These are phyloP conservation scores for Drosophila incognita DNA, from an alignment of 2,888 invertebrate species.

Conservation along the genomic window DNA sequence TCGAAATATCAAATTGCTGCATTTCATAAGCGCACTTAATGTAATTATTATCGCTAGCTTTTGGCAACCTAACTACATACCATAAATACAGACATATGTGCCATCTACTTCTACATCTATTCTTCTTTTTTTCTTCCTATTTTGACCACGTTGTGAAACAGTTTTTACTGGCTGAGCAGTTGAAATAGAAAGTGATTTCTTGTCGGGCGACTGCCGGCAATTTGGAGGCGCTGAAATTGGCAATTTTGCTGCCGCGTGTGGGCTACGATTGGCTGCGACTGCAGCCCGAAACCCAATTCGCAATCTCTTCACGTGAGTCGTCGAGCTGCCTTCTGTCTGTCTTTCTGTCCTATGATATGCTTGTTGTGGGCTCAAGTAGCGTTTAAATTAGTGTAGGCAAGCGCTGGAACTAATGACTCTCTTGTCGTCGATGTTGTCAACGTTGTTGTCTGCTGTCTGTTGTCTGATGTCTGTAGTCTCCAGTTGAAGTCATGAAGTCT, in stretches of 20 bases:
- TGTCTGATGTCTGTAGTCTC: slow-evolving; percentile 16
- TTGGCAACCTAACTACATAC: slow-evolving; percentile 18
- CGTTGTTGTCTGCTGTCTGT: slow-evolving; percentile 27
- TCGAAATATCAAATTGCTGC: slow-evolving; percentile 48
- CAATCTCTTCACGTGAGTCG: slow-evolving; percentile 2
- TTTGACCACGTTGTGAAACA: slow-evolving; percentile 42
- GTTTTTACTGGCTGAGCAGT: slow-evolving; percentile 21
- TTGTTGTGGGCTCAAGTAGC: slow-evolving; percentile 65
- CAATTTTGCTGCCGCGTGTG: slow-evolving; percentile 62
- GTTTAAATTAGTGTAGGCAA: slow-evolving; percentile 73
- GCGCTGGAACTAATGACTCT: slow-evolving; percentile 77
- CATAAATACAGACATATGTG: slow-evolving; percentile 17
- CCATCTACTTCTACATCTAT: slow-evolving; percentile 7
- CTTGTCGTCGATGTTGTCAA: slow-evolving; percentile 56
- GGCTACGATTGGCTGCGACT: slow-evolving; percentile 40
- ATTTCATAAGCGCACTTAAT: slow-evolving; percentile 58
- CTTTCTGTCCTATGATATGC: slow-evolving; percentile 23
- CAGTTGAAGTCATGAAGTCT: slow-evolving; percentile 23
- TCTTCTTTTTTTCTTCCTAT: neutral
- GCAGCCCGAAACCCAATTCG: slow-evolving; percentile 15
- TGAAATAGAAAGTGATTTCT: slow-evolving; percentile 78
- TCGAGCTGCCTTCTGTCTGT: slow-evolving; percentile 33
- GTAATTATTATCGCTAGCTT: slow-evolving; percentile 75
- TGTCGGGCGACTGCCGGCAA: slow-evolving; percentile 52
- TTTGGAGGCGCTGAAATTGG: slow-evolving; percentile 73